Conservation (phyloP, 2,113 vertebrate species). For the Paratilapia polleni region DNA sequence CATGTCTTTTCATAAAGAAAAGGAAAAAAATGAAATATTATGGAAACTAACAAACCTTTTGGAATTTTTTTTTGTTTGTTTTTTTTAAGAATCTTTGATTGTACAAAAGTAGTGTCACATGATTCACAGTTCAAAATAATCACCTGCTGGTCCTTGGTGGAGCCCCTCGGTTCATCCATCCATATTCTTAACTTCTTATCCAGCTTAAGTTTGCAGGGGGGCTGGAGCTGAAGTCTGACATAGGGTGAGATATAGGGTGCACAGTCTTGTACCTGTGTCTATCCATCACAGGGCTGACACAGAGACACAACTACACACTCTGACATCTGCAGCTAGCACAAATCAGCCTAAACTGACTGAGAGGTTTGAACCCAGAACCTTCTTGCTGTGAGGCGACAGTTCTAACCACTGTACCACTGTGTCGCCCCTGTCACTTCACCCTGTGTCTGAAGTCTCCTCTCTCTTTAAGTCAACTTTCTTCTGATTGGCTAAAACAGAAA, state of each 20-base stretch:
- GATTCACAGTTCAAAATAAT: background rate
- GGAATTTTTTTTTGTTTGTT: too few relatives aligned
- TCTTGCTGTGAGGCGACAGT: background rate
- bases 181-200: background rate
- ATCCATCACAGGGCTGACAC: rapidly evolving
- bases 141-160: background rate
- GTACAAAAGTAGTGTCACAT: background rate
- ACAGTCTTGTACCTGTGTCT: background rate
- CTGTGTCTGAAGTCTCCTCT: background rate
- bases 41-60: background rate
- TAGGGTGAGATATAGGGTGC: background rate
- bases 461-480: background rate
- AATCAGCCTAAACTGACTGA: background rate
- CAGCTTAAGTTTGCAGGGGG: background rate
- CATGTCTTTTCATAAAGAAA: background rate
- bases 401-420: background rate
- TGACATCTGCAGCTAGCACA: too few relatives aligned
- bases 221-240: background rate
- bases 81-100: background rate
- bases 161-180: background rate
- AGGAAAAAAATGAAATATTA: background rate
- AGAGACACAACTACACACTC: too few relatives aligned
- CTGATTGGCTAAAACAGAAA: background rate
- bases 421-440: rapidly evolving
- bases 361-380: background rate